Evolutionary conservation across 1,140 invertebrate species (phyloP).

Genomic region (Drosophila tani): DNA sequence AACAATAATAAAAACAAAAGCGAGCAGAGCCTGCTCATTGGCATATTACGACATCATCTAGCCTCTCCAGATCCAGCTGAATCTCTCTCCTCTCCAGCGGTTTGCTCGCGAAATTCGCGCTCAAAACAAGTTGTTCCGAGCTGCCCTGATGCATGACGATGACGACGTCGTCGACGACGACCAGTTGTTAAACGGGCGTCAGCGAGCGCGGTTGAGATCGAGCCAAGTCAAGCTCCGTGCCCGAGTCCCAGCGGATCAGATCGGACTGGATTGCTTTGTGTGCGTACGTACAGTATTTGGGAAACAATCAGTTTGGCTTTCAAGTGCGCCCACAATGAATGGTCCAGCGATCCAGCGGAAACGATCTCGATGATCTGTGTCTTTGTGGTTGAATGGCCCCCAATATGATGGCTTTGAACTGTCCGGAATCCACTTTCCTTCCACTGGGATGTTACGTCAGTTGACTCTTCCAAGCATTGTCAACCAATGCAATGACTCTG

Average conservation of each 20-base stretch:
- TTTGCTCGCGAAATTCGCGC: conserved; percentile 24
- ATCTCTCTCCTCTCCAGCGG: conserved; percentile 35
- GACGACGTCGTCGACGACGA: conserved; percentile 38
- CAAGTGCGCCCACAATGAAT: conserved; percentile 37
- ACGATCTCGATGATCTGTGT: conserved; percentile 21
- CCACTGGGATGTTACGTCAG: conserved; percentile 34
- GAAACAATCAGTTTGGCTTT: conserved; percentile 19
- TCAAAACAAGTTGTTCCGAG: conserved; percentile 48
- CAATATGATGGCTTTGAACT: neutral
- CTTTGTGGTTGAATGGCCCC: conserved; percentile 1
- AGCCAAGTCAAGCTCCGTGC: conserved; percentile 29
- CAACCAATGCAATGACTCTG: conserved; percentile 13
- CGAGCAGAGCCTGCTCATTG: conserved; percentile 14
- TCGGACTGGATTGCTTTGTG: conserved; percentile 37
- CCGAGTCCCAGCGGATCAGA: conserved; percentile 8
- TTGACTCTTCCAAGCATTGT: conserved; percentile 31
- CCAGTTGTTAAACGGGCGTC: conserved; percentile 75
- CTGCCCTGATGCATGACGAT: conserved; percentile 43
- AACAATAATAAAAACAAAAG: conserved; percentile 38
- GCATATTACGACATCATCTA: conserved; percentile 49
- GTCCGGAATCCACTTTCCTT: conserved; percentile 12
- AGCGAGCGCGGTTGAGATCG: conserved; percentile 60
- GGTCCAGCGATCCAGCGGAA: conserved; percentile 8
- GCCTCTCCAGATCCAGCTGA: conserved; percentile 12
- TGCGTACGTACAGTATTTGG: conserved; percentile 36